Conservation (phyloP, 2,888 invertebrate genomes). For the Tinea trinotella region DNA sequence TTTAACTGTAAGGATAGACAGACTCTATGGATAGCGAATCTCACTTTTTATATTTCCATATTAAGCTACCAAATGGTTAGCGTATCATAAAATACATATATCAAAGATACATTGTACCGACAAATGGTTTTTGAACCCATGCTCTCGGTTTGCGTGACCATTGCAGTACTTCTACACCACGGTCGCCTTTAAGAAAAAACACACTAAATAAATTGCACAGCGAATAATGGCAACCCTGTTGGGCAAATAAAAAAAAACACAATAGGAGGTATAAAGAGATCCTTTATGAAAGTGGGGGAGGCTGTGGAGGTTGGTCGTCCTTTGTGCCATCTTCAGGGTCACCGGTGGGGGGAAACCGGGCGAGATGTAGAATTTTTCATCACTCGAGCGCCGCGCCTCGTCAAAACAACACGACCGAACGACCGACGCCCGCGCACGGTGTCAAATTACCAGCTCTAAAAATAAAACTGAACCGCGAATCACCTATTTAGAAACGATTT, state of each 20-base stretch:
- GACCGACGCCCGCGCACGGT: constrained; percentile 61
- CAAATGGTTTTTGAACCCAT: too few species aligned
- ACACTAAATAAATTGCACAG: too few species aligned
- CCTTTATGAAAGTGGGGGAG: background rate
- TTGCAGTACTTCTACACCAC: too few species aligned
- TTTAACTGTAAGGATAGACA: too few species aligned
- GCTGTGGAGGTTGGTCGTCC: constrained; percentile 9
- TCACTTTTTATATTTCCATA: too few species aligned
- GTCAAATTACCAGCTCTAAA: constrained; percentile 70
- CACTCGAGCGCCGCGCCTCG: constrained; percentile 60
- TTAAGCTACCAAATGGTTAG: too few species aligned
- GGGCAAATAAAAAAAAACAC: too few species aligned
- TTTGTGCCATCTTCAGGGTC: constrained; percentile 23
- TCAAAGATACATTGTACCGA: too few species aligned
- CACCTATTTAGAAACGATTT: constrained; percentile 68
- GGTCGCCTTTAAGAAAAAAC: too few species aligned
- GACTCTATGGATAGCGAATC: too few species aligned
- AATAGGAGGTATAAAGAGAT: constrained; percentile 30
- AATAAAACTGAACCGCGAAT: constrained; percentile 64
- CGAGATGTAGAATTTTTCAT: constrained; percentile 23
- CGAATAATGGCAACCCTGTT: background rate
- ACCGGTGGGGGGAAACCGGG: constrained; percentile 22
- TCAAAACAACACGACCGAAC: constrained; percentile 50
- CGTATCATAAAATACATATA: too few species aligned
- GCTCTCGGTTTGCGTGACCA: too few species aligned